Base-by-base conservation (phyloP, 2,113 vertebrate genomes). In the Corythornis madagascariensis region DNA sequence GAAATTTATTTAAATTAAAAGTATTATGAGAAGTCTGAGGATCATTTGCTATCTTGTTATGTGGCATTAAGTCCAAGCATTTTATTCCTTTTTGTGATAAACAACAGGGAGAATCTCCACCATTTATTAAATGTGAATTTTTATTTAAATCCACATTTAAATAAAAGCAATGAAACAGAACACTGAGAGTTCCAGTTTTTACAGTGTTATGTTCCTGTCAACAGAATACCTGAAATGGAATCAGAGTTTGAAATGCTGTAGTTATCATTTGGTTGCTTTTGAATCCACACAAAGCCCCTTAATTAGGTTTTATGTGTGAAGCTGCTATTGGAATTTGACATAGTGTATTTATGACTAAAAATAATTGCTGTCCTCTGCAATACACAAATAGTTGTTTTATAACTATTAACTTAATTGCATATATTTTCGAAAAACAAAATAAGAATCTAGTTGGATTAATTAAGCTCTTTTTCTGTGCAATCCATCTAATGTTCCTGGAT, bases 321-420 rank as follows among this genome's bases (percentile, higher is more conserved):
- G 28, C 28, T 59, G 66, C 57, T 89, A 84, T 92, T 84, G 89
- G 53, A 91, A 85, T 91, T 86, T 80, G 75, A 64, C 40, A 48
- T 53, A 45, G 19, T 56, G 7, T 79, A 40, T 92, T 83, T 95
- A 42, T 87, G 67, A 17, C 45, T 70, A 70, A 55, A 74, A 66
- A 84, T 76, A 93, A 92, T 74, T 65, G 83, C 66, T 88, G 20
- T 75, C 38, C 47, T 70, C 79, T 93, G 83, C 43, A 64, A 16
- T 64, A 89, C 65, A 38, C 78, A 96, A 96, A 89, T 69, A 84
- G 22, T 28, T 92, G 40, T 65, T 94, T 94, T 70, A 48, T 76
- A 94, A 88, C 86, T 7, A 48, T 73, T 63, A 65, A 87, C 61
- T 64, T 90, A 93, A 95, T 95, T 95, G 61, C 53, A 77, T 21